Conservation (phyloP, 1,140 invertebrate species). For the Penaeus indicus region DNA sequence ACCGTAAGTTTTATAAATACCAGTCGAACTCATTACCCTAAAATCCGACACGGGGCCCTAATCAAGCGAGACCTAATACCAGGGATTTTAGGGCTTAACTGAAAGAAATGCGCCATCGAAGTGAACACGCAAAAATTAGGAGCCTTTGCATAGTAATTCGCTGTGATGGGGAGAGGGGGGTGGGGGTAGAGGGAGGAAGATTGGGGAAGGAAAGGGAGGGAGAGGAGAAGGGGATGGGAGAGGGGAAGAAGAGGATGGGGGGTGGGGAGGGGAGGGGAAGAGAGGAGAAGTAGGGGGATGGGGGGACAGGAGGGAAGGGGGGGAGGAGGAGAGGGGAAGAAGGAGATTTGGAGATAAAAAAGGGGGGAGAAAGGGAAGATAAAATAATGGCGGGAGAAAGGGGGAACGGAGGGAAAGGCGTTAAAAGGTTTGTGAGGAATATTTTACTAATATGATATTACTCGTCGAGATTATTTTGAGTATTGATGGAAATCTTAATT, state of each 20-base stretch:
- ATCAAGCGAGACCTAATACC: constrained; percentile 55
- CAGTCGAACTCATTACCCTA: constrained; percentile 37
- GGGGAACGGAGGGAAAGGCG: not conserved
- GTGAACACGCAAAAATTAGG: constrained; percentile 49
- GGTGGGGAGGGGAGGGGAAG: not conserved
- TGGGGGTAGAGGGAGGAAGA: no score
- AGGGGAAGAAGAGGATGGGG: not conserved
- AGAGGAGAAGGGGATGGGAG: no score
- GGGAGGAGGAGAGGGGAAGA: not conserved
- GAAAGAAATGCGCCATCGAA: constrained; percentile 44
- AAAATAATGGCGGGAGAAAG: not conserved
- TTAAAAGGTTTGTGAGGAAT: no score
- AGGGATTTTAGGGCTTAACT: constrained; percentile 44
- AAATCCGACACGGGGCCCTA: constrained; percentile 41
- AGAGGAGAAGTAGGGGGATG: not conserved
- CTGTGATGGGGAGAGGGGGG: not conserved
- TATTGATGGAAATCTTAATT: no score
- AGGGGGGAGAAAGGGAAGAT: not conserved
- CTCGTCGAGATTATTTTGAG: no score
- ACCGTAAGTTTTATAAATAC: constrained; percentile 54
- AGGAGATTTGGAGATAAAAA: not conserved
- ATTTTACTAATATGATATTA: no score
- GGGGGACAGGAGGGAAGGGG: not conserved
- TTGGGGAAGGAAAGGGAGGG: not conserved
- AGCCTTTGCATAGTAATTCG: constrained; percentile 58